Conservation (phyloP, 2,888 invertebrate genomes). For the Cephus rjabovi region DNA sequence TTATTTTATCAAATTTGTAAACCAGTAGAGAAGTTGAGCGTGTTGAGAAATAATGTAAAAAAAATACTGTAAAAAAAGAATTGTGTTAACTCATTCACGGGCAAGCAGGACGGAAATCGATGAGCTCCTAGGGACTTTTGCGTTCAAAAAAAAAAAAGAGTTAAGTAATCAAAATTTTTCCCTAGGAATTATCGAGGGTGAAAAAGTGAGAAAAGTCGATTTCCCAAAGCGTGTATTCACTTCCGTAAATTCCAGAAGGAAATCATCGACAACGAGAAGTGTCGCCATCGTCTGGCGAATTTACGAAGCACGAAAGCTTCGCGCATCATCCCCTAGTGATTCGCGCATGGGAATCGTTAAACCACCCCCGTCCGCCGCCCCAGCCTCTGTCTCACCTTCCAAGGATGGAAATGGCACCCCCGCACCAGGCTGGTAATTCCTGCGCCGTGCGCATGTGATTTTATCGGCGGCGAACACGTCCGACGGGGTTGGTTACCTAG, state of each 20-base stretch:
- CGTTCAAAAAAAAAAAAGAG: neutral
- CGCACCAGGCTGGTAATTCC: constrained; percentile 29
- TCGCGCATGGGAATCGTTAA: constrained; percentile 33
- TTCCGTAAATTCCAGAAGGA: neutral
- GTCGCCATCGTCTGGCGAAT: constrained; percentile 49
- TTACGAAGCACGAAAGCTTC: constrained; percentile 32
- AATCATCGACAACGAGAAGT: neutral
- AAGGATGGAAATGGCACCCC: neutral
- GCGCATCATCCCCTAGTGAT: constrained; percentile 11
- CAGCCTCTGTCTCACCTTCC: constrained; percentile 22
- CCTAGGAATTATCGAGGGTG: neutral
- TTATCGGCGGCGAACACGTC: constrained; percentile 56
- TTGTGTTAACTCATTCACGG: neutral
- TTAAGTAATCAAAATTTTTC: neutral
- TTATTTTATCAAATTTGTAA: neutral
- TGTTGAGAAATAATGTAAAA: neutral
- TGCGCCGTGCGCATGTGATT: constrained; percentile 42
- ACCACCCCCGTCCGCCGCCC: constrained; percentile 20
- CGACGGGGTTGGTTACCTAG: constrained; percentile 19
- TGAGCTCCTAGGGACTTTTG: neutral
- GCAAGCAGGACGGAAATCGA: neutral
- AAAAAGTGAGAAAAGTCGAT: neutral
- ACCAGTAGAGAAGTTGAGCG: neutral
- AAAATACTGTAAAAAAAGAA: neutral
- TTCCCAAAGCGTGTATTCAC: neutral